A percentile compares a stretch with the other conserved stretches of the same genome.
These are phyloP conservation scores for Podilymbus podiceps DNA, from an alignment of 2,113 vertebrate genomes.

Conservation along the genomic window DNA sequence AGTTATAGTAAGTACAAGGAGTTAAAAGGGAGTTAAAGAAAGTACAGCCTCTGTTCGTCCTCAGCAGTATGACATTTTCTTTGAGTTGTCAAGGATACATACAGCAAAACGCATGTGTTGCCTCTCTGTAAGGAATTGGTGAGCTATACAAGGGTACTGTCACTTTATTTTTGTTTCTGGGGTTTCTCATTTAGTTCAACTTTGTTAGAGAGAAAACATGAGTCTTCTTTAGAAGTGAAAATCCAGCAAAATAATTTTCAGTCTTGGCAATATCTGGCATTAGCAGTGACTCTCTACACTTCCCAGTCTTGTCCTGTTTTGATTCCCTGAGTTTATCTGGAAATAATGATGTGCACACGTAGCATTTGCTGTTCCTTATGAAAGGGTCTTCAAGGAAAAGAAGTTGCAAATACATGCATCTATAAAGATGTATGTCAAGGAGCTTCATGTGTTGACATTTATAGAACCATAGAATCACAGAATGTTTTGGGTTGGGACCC, in stretches of 20 bases:
- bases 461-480: too few relatives aligned
- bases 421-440: not conserved
- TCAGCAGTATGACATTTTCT: not conserved
- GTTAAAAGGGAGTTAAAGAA: too few relatives aligned
- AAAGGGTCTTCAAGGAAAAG: not conserved
- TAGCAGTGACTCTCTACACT: not conserved
- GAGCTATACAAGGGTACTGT: not conserved
- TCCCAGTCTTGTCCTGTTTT: not conserved
- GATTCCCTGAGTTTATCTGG: not conserved
- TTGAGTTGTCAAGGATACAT: not conserved
- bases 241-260: not conserved
- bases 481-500: too few relatives aligned
- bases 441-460: too few relatives aligned
- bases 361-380: not conserved
- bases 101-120: not conserved
- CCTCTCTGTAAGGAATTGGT: not conserved
- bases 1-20: not conserved
- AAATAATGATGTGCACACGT: fast-evolving
- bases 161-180: not conserved
- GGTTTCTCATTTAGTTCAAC: not conserved
- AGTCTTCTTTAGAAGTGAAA: not conserved
- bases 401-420: too few relatives aligned
- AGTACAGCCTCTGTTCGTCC: too few relatives aligned
- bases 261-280: not conserved
- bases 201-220: not conserved